Evolutionary conservation across 1,140 invertebrate genomes (phyloP).

Genomic region (Macrobrachium nipponense): DNA sequence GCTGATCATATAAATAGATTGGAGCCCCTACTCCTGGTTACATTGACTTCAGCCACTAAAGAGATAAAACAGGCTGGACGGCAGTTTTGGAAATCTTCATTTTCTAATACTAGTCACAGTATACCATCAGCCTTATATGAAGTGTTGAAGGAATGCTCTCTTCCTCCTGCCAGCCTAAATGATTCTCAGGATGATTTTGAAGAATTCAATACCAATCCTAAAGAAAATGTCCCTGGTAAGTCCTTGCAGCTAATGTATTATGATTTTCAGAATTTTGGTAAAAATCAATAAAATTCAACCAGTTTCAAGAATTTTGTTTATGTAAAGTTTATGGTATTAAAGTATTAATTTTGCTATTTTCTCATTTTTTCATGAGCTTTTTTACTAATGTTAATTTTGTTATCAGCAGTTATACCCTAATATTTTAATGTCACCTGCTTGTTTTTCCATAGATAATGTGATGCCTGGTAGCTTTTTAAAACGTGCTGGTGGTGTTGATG

Average conservation of each 20-base stretch:
- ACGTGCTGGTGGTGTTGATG: neutral
- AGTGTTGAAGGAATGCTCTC: conserved; percentile 9
- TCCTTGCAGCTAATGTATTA: neutral
- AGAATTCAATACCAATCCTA: conserved; percentile 26
- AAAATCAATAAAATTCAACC: neutral
- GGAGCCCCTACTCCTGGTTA: conserved; percentile 23
- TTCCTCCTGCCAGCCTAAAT: conserved; percentile 39
- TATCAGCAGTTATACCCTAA: neutral
- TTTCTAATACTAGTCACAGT: conserved; percentile 19
- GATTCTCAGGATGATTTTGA: conserved; percentile 4
- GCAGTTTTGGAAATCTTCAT: conserved; percentile 18
- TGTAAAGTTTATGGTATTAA: neutral
- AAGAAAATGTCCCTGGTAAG: conserved; percentile 32
- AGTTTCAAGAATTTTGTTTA: neutral
- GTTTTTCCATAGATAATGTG: neutral
- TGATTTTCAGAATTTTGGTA: neutral
- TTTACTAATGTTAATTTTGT: neutral
- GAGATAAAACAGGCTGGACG: conserved; percentile 23
- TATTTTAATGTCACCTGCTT: neutral
- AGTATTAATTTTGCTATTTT: neutral
- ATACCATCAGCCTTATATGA: conserved; percentile 38
- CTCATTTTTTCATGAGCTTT: neutral
- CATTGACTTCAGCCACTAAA: conserved; percentile 31
- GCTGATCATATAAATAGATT: conserved; percentile 30
- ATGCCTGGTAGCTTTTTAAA: conserved; percentile 24